phyloP scores from a whole-genome alignment of 2,888 invertebrate genomes.

The Pegoplata infirma region DNA sequence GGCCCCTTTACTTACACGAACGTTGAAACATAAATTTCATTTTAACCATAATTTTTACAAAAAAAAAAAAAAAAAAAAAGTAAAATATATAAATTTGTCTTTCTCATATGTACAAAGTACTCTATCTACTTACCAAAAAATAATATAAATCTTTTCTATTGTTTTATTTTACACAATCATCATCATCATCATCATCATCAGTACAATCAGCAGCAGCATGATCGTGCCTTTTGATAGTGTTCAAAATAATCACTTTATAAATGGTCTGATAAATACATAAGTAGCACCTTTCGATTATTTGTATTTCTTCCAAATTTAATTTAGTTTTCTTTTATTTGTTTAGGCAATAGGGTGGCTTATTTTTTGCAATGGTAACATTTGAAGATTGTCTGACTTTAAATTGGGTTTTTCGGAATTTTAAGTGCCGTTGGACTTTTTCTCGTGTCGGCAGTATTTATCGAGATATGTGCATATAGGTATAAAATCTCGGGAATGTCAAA shows the following conservation, averaged over 20 bases:
- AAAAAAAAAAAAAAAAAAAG: too few species aligned
- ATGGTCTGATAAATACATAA: slow-evolving; percentile 15
- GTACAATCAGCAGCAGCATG: background rate
- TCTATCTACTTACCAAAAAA: background rate
- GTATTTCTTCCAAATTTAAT: background rate
- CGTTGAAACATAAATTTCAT: background rate
- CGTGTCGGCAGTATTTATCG: too few species aligned
- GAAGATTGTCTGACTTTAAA: too few species aligned
- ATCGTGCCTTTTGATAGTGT: background rate
- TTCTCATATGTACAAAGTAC: background rate
- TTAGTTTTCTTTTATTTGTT: background rate
- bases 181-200: background rate
- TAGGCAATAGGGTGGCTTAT: too few species aligned
- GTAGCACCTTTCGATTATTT: background rate
- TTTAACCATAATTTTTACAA: background rate
- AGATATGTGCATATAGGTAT: too few species aligned
- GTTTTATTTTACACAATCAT: slow-evolving; percentile 14
- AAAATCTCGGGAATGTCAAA: too few species aligned
- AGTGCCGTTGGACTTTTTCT: too few species aligned
- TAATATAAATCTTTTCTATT: slow-evolving; percentile 17
- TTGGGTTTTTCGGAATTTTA: too few species aligned
- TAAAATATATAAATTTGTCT: too few species aligned
- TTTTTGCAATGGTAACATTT: too few species aligned
- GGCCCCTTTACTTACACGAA: background rate
- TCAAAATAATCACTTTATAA: slow-evolving; percentile 48